These are phyloP conservation scores for Morone saxatilis DNA, from an alignment of 2,113 vertebrate genomes.

Conservation along the genomic window DNA sequence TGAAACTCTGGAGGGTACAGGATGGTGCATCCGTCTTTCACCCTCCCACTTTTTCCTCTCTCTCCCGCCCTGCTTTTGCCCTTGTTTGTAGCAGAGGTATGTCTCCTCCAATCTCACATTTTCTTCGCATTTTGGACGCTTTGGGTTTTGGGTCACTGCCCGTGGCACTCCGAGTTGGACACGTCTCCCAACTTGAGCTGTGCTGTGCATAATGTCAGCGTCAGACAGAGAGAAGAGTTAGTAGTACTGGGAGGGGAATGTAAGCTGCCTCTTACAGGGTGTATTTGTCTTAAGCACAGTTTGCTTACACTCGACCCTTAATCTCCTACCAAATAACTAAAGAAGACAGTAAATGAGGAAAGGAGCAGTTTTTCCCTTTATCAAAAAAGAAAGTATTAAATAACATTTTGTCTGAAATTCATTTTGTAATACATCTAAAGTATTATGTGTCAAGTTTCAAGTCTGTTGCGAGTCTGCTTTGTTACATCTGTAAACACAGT, in stretches of 20 bases:
- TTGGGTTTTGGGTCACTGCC: constrained; percentile 45
- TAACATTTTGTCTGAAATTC: neutral
- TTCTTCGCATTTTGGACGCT: constrained; percentile 22
- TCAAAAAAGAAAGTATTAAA: neutral
- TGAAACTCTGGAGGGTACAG: constrained; percentile 36
- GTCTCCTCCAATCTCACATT: constrained; percentile 39
- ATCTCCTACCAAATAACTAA: constrained; percentile 17
- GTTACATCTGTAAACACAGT: neutral
- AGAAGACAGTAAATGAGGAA: neutral
- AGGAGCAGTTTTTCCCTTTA: neutral
- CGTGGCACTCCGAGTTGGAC: constrained; percentile 35
- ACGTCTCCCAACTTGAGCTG: constrained; percentile 42
- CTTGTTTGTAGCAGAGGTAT: constrained; percentile 24
- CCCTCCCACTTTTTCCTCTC: constrained; percentile 1
- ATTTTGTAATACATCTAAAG: neutral
- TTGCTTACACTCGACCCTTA: constrained; percentile 2
- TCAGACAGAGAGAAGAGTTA: constrained; percentile 31
- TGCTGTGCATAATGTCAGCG: constrained; percentile 25
- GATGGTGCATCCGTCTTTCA: constrained; percentile 26
- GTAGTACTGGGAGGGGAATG: constrained; percentile 22
- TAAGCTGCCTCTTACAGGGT: neutral
- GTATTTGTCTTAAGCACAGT: constrained; percentile 10
- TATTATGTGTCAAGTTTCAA: neutral
- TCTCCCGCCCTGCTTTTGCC: neutral
- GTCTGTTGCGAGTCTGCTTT: neutral